Evolutionary conservation across 2,797 vertebrate species (phyloP).

Genomic region (Bradypodion pumilum): DNA sequence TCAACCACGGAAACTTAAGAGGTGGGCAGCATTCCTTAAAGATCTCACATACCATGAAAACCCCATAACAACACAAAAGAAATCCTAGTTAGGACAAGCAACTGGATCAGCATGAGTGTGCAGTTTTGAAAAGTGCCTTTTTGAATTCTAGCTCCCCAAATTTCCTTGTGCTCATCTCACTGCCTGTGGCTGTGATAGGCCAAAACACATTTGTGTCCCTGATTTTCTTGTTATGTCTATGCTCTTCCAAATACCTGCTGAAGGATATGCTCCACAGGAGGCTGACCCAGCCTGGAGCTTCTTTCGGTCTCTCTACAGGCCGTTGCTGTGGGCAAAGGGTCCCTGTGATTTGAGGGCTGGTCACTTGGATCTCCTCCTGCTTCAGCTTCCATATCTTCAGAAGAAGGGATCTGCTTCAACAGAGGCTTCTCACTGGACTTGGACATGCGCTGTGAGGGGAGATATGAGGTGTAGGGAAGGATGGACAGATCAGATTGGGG

Average conservation of each 20-base stretch:
- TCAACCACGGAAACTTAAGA: too few species aligned
- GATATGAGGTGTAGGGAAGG: not conserved
- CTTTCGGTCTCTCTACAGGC: conserved; percentile 62
- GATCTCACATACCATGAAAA: too few species aligned
- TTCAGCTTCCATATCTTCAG: conserved; percentile 88
- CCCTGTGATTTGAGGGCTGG: not conserved
- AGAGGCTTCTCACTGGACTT: conserved; percentile 92
- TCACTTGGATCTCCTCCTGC: conserved; percentile 17
- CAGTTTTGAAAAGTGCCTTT: too few species aligned
- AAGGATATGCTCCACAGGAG: conserved; percentile 64
- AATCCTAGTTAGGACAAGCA: too few species aligned
- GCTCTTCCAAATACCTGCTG: conserved; percentile 57
- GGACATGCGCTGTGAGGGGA: conserved; percentile 73
- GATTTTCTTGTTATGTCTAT: not conserved
- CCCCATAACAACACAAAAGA: too few species aligned
- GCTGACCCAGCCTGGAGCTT: conserved; percentile 54
- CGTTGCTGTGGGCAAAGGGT: conserved; percentile 46
- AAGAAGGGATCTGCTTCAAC: conserved; percentile 90
- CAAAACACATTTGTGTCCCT: not conserved
- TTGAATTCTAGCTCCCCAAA: too few species aligned
- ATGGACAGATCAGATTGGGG: not conserved
- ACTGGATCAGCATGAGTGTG: too few species aligned
- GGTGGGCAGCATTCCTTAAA: too few species aligned
- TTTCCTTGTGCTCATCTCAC: too few species aligned
- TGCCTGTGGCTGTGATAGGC: too few species aligned